Evolutionary conservation across 2,888 invertebrate genomes (phyloP), one percentile per base, ranked within the genome.

Genomic region (Nomada ruficornis): DNA sequence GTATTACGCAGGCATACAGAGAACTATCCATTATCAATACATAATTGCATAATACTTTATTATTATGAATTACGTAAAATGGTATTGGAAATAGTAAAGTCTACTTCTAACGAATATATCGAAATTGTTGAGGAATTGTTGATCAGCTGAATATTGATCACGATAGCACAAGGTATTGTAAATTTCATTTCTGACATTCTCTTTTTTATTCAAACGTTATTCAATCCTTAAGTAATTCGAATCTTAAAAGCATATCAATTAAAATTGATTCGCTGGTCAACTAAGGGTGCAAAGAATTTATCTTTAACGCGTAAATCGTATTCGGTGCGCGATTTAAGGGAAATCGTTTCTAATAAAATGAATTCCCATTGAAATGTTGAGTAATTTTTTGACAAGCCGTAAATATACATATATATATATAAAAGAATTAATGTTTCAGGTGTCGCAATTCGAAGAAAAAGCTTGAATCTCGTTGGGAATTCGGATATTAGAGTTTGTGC

Each of bases 1-100:
- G 62, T 44, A 23, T 60, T 62, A 50, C n/a, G 55, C 50, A 44
- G 71, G 80, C 67, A 67, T 72, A 44, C 2, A n/a, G 5, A n/a
- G 5, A 57, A 63, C 68, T 68, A 11, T 52, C 57, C 67, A 80
- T 72, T 50, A 5, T 63, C 11, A 20, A 59, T n/a, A 23, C 29
- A 54, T 80, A 59, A 57, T 44, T 64, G 18, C 5, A 57, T 52
- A 72, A 29, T 80, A 57, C 10, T 59, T 79, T 15, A 2, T 26
- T 44, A 42, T n/a, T 1, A 50, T 9, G 13, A 42, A 47, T 29
- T 7, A 57, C 11, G 3, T 54, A 18, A 11, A 7, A n/a, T 23
- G 10, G 23, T 26, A 62, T 52, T 52, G 7, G 4, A 52, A 26
- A 55, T 29, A 11, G 11, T 26, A 3, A 20, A 62, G 57, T 23